phyloP scores from a whole-genome alignment of 2,888 invertebrate species.

The Dichetophora obliterata region DNA sequence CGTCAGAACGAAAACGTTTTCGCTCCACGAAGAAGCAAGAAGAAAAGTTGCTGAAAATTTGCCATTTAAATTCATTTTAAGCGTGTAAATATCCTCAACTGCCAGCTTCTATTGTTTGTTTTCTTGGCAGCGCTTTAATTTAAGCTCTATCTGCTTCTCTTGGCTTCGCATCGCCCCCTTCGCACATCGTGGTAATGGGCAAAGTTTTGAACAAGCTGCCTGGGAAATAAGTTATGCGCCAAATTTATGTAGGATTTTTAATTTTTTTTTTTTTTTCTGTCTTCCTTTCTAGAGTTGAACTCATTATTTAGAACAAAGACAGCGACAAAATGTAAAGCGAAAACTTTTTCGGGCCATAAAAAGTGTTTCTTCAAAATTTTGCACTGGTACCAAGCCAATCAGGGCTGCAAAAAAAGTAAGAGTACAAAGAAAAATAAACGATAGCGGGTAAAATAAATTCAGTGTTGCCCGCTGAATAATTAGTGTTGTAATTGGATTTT shows the following conservation, averaged over 20 bases:
- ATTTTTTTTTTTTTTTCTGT: not conserved
- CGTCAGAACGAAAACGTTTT: not conserved
- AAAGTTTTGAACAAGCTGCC: conserved; percentile 9
- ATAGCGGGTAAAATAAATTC: not conserved
- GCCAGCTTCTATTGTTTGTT: not conserved
- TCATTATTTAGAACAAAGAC: conserved; percentile 19
- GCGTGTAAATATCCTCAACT: not conserved
- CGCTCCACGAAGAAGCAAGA: not conserved
- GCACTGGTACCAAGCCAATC: not conserved
- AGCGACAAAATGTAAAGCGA: conserved; percentile 19
- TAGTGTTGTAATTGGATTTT: conserved; percentile 36
- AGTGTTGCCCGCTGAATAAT: conserved; percentile 32
- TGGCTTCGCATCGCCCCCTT: not conserved
- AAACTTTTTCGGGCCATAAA: conserved; percentile 4
- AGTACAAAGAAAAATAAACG: not conserved
- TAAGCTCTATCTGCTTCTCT: conserved; percentile 14
- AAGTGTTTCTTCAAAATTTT: not conserved
- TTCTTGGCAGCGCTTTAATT: conserved; percentile 16
- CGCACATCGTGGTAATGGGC: not conserved
- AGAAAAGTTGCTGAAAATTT: not conserved
- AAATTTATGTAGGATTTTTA: conserved; percentile 7
- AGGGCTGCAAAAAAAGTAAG: not conserved
- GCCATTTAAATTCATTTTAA: conserved; percentile 31
- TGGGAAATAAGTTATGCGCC: conserved; percentile 24
- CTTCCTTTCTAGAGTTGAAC: not conserved